Base-by-base conservation (phyloP, 2,113 vertebrate genomes). In the Uria aalge region DNA sequence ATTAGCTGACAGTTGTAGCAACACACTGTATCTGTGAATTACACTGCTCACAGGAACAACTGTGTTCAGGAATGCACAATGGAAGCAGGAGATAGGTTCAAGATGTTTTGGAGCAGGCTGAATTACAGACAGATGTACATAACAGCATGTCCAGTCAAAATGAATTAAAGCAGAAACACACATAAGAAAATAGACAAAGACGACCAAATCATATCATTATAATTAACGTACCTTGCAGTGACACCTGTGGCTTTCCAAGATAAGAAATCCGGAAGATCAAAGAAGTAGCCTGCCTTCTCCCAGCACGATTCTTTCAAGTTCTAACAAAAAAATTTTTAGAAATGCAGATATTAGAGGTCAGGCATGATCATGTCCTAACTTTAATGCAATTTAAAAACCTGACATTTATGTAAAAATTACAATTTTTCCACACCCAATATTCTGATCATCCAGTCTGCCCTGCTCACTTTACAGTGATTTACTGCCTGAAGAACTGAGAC, bases 261-360 rank as follows among this genome's bases (percentile, higher is more conserved):
- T 97, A 99, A 98, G 97, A 99, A 99, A 98, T 99, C 99, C 1
- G 99, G 99, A 62, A 99, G 99, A 98, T 99, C 99, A 94, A 99
- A 99, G 96, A 99, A 99, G 96, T 99, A 98, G 48, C 98, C 98
- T 12, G 98, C 98, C 90, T 98, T 98, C 88, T 98, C 92, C 98
- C 98, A 98, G 97, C 98, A 98, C 0, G 92, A 97, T 85, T 97
- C 85, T 92, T 59, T 90, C 91, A 99, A 97, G 96, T 98, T 98
- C 98, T 98, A 96, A 84, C 23, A 97, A 96, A 97, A 97, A 95
- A 81, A 47, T 4, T 2, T 73, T 95, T 72, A 96, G 94, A 98
- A 94, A 96, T 19, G 71, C 19, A 96, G 72, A 53, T 34, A 86
- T 97, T 74, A 96, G 78, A 90, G 41, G 38, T 34, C 60, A 88